phyloP scores from a whole-genome alignment of 2,888 invertebrate genomes.

The Isoperla grammatica region DNA sequence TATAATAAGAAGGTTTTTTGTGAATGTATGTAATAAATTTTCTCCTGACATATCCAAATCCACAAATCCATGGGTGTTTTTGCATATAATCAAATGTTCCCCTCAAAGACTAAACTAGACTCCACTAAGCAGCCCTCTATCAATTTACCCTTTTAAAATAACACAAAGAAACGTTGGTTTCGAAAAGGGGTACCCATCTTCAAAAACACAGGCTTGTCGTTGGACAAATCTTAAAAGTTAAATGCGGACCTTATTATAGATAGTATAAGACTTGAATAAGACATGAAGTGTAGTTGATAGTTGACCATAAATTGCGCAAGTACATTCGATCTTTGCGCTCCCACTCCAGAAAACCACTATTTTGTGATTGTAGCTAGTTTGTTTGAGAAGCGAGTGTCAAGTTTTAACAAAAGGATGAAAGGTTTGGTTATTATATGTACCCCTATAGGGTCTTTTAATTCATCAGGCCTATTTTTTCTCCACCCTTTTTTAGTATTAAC shows the following conservation, averaged over 20 bases:
- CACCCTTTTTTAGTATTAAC: neutral
- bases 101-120: neutral
- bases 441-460: neutral
- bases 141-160: constrained; percentile 6
- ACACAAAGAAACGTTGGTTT: neutral
- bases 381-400: neutral
- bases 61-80: constrained; percentile 9
- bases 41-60: constrained; percentile 9
- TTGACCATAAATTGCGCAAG: neutral
- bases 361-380: neutral
- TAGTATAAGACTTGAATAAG: neutral
- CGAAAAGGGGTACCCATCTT: constrained; percentile 10
- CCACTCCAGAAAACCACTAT: too few species aligned
- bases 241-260: neutral
- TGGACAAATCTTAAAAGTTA: too few species aligned
- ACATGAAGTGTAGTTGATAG: neutral
- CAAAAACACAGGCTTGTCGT: neutral
- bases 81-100: constrained; percentile 15
- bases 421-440: constrained; percentile 1
- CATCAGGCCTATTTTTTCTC: neutral
- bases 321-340: too few species aligned
- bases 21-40: constrained; percentile 13
- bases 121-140: constrained; percentile 1
- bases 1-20: constrained; percentile 15
- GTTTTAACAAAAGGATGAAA: neutral